Base-by-base conservation (phyloP, 2,797 vertebrate genomes). In the Scyliorhinus canicula region DNA sequence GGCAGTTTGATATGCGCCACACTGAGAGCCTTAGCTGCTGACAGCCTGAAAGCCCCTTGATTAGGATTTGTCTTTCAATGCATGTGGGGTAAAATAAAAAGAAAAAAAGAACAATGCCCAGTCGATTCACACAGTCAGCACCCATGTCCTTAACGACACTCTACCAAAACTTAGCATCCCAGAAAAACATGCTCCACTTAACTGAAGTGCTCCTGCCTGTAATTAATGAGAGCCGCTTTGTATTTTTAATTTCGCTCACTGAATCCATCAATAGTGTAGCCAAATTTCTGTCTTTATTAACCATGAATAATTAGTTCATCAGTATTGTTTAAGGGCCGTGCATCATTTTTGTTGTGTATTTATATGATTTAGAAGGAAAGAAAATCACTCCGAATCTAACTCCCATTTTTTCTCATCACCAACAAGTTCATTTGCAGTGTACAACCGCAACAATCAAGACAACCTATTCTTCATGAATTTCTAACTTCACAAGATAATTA, bases 11-110 rank as follows among this genome's bases (percentile, higher is more conserved):
- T 96, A 97, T 96, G 96, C 96, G 97, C 97, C 96, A 96, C 96
- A 96, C 96, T 96, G 96, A 96, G 96, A 96, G 96, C 95, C 95
- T 5, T 96, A 96, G 95, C 84, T 93, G 71, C 65, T 31, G 65
- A 44, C 91, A 86, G 69, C 69, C 60, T 95, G 57, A 85, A 97
- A 95, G 96, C 96, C 96, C 96, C 96, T 97, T 97, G 96, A 97
- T 97, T 97, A 97, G 97, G 97, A 96, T 97, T 97, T 97, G 97
- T 97, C 97, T 97, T 97, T 97, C 97, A 96, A 96, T 96, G 96
- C 97, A 97, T 96, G 96, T 79, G 96, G 96, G 96, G 95, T 50
- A 55, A 93, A 96, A 97, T 96, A 97, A 96, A 97, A 97, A 97
- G 97, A 95, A 88, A 0, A 93, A 95, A 74, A 95, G 93, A 97